phyloP scores from a whole-genome alignment of 2,888 invertebrate genomes.

The Petrolisthes cinctipes region DNA sequence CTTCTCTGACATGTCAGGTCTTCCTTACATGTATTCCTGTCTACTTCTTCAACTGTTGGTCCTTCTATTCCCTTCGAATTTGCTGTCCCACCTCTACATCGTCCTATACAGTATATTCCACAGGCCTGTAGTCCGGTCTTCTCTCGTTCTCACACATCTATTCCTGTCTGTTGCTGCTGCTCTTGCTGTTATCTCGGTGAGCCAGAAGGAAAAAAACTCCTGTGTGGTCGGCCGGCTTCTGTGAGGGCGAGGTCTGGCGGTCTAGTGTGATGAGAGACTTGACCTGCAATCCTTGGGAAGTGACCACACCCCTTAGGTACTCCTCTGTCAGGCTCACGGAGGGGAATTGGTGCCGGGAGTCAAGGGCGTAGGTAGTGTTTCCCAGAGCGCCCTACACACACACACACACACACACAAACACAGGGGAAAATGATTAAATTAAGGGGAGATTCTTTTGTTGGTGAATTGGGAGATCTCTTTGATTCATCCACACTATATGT shows the following conservation, averaged over 20 bases:
- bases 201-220: constrained; percentile 41
- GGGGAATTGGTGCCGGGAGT: constrained; percentile 6
- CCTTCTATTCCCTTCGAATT: too few relatives aligned
- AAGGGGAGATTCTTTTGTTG: not conserved
- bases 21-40: too few relatives aligned
- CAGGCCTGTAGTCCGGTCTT: too few relatives aligned
- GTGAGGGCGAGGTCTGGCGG: not conserved
- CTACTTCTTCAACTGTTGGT: too few relatives aligned
- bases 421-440: not conserved
- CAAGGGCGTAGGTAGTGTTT: constrained; percentile 29
- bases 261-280: constrained; percentile 14
- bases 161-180: too few relatives aligned
- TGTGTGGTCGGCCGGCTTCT: constrained; percentile 37
- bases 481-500: not conserved
- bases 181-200: not conserved
- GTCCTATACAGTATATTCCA: too few relatives aligned
- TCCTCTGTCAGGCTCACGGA: constrained; percentile 41
- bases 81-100: too few relatives aligned
- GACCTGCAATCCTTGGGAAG: not conserved
- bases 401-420: too few relatives aligned
- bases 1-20: too few relatives aligned
- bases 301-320: constrained; percentile 6
- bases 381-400: constrained; percentile 14
- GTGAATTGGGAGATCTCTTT: not conserved
- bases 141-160: too few relatives aligned